phyloP scores from a whole-genome alignment of 2,113 vertebrate genomes.

The Hylia prasina region DNA sequence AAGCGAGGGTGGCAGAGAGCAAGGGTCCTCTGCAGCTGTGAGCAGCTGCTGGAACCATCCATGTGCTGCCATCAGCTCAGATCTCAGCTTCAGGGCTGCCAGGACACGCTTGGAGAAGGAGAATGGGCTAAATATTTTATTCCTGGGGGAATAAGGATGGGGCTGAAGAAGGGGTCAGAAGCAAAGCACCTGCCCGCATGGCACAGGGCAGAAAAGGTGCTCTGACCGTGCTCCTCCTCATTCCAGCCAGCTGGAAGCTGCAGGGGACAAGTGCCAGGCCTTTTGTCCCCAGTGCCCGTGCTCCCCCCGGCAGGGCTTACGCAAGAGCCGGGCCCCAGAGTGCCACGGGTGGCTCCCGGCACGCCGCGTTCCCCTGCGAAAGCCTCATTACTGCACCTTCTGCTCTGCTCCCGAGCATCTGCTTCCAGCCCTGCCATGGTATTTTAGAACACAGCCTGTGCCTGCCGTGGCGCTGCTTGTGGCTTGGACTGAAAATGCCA shows the following conservation, averaged over 20 bases:
- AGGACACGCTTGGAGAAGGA: background rate
- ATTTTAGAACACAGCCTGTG: background rate
- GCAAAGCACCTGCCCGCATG: fast-evolving
- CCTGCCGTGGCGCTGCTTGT: background rate
- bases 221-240: background rate
- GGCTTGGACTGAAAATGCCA: slow-evolving; percentile 39
- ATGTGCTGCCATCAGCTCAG: background rate
- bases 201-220: background rate
- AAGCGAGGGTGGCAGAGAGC: background rate
- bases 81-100: background rate
- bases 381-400: slow-evolving; percentile 12
- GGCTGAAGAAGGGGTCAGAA: background rate
- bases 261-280: background rate
- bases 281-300: fast-evolving
- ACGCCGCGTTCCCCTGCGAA: background rate
- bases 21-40: fast-evolving
- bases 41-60: fast-evolving
- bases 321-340: background rate
- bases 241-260: fast-evolving
- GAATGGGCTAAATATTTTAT: fast-evolving
- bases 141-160: fast-evolving
- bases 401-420: slow-evolving; percentile 39
- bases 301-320: background rate
- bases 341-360: background rate
- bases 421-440: background rate